phyloP scores from a whole-genome alignment of 2,888 invertebrate species.

The Parnassius mnemosyne region DNA sequence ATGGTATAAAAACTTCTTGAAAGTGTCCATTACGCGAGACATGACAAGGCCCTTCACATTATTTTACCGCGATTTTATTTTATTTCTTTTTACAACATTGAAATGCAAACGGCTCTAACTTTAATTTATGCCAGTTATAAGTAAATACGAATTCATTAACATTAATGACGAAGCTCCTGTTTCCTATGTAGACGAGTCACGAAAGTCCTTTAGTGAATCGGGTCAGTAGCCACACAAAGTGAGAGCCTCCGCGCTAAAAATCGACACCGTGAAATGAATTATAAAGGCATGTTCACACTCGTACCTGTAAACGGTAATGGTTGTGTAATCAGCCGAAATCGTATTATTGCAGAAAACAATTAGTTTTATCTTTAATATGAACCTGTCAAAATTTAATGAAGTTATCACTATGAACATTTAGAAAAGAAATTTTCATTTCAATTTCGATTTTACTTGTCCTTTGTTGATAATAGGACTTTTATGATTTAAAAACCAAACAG shows the following conservation, averaged over 20 bases:
- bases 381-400: no score
- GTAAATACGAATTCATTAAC: conserved; percentile 6
- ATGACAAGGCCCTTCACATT: neutral
- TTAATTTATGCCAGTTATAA: neutral
- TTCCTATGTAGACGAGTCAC: conserved; percentile 14
- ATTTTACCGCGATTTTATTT: neutral
- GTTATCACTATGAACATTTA: no score
- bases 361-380: no score
- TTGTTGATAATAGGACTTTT: no score
- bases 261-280: neutral
- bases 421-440: no score
- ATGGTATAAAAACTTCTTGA: no score
- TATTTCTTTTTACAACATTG: neutral
- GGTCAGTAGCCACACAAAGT: conserved; percentile 25
- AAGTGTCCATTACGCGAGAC: no score
- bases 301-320: no score
- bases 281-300: conserved; percentile 8
- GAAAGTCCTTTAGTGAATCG: conserved; percentile 20
- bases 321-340: no score
- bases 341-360: no score
- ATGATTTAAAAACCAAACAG: no score
- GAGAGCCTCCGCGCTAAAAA: conserved; percentile 7
- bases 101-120: neutral
- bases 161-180: conserved; percentile 17
- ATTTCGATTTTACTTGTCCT: no score